Percentiles rank a stretch among this genome's conserved stretches.
Evolutionary conservation across 2,113 vertebrate genomes (phyloP).

Genomic region (Lethenteron reissneri): DNA sequence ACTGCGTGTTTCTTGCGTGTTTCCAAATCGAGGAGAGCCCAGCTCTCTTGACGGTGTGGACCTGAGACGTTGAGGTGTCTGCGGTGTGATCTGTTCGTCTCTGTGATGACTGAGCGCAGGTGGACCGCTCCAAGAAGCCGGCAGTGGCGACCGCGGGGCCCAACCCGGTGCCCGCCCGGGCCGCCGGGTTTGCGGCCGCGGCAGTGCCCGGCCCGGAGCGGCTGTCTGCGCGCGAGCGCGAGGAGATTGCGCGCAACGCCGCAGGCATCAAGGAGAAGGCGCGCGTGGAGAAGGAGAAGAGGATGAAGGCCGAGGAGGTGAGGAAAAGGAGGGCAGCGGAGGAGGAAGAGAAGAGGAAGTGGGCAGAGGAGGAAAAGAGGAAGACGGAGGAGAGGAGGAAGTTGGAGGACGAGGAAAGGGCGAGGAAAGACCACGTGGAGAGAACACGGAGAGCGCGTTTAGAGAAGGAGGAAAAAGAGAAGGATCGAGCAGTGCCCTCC

Average conservation of each 20-base stretch:
- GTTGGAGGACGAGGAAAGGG: background rate
- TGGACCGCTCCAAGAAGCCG: background rate
- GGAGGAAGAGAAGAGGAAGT: conserved; percentile 10
- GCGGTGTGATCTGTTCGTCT: too few species aligned
- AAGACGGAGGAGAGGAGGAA: conserved; percentile 1
- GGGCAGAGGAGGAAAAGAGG: conserved; percentile 9
- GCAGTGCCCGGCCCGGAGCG: too few species aligned
- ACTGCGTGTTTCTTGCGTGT: too few species aligned
- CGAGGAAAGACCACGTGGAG: conserved; percentile 19
- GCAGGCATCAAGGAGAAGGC: conserved; percentile 9
- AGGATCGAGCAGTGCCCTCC: too few species aligned
- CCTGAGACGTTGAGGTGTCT: too few species aligned
- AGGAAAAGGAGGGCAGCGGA: conserved; percentile 18
- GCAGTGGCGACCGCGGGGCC: too few species aligned
- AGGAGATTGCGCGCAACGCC: too few species aligned
- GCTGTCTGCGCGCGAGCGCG: too few species aligned
- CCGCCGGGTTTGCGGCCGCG: too few species aligned
- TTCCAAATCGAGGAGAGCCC: too few species aligned
- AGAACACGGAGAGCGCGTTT: conserved; percentile 10
- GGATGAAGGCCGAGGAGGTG: conserved; percentile 12
- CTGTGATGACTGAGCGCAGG: background rate
- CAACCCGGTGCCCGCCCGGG: too few species aligned
- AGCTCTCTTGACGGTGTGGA: too few species aligned
- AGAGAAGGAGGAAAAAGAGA: conserved; percentile 1
- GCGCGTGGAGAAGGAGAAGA: conserved; percentile 12